Base-by-base conservation (phyloP, 2,888 invertebrate species). In the Chymomyza amoena region DNA sequence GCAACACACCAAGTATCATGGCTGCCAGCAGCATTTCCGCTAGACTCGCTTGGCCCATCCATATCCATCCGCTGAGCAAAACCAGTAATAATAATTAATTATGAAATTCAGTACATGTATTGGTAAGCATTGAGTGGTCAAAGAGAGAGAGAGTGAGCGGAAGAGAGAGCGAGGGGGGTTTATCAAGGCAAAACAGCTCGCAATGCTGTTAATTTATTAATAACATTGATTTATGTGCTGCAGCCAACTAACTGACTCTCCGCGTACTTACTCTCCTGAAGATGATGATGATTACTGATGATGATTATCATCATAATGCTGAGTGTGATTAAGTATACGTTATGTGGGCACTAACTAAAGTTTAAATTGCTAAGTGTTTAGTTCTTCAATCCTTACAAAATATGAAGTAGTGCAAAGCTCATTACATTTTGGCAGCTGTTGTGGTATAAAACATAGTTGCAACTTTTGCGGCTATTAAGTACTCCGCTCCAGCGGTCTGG, bases 161-260 rank as follows among this genome's bases (percentile, higher is more conserved):
- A 61, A 20, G 54, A 57, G 64, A 51, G 6, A 72, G 50, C 16
- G 45, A n/a, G 1, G n/a, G 18, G 52, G 13, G 39, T 13, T 13
- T 45, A 45, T 45, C 39, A 15, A 10, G 39, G 57, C 72, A 69
- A 73, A 70, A 63, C 60, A 75, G 66, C 56, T 15, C 61, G 20
- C 36, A 20, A 66, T 69, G 66, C 76, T 88, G 84, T 86, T 89
- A 80, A 89, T 87, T 90, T 88, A 90, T 90, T 90, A 89, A 89
- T 89, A 81, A 84, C 90, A 89, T 89, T 89, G 85, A 90, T 90
- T 90, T 89, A 89, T 90, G 81, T 77, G 81, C 80, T 73, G 39
- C 39, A 45, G 39, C 39, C 39, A 13, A 45, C 39, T 45, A 45
- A 13, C 13, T 45, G 39, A 45, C 39, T 45, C 39, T 16, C 15